Evolutionary conservation across 2,888 invertebrate species (phyloP).

Genomic region (Sclerodermus sp.): DNA sequence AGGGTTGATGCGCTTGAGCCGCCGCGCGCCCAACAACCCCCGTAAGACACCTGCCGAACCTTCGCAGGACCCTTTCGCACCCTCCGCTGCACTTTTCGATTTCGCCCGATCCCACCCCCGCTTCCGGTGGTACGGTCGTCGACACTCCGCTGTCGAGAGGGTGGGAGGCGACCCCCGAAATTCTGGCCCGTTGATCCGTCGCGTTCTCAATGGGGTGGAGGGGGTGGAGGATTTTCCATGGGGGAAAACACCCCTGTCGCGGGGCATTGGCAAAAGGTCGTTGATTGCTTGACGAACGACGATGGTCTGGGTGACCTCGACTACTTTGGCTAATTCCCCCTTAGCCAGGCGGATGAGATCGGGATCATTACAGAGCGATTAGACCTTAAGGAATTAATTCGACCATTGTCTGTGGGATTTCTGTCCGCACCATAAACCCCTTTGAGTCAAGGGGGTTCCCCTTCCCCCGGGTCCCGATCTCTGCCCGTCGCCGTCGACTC

Average conservation of each 20-base stretch:
- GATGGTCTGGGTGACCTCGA: constrained; percentile 19
- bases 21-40: too few relatives aligned
- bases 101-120: too few relatives aligned
- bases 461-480: constrained; percentile 20
- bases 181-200: too few relatives aligned
- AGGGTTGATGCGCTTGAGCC: too few relatives aligned
- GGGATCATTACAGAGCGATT: constrained; percentile 39
- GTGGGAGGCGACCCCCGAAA: too few relatives aligned
- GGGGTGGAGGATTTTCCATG: constrained; percentile 2
- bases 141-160: too few relatives aligned
- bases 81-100: too few relatives aligned
- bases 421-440: constrained; percentile 47
- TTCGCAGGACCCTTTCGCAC: too few relatives aligned
- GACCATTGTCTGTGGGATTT: constrained; percentile 47
- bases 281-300: constrained; percentile 33
- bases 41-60: too few relatives aligned
- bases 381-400: constrained; percentile 47
- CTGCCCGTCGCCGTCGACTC: constrained; percentile 19
- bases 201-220: too few relatives aligned
- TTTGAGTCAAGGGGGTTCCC: constrained; percentile 34
- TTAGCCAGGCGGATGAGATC: constrained; percentile 25
- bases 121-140: too few relatives aligned
- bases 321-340: constrained; percentile 30
- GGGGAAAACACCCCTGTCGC: too few relatives aligned
- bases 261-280: constrained; percentile 25